A percentile compares a stretch with the other conserved stretches of the same genome.
Conservation (phyloP, 2,113 vertebrate species). For the Catagonus wagneri region DNA sequence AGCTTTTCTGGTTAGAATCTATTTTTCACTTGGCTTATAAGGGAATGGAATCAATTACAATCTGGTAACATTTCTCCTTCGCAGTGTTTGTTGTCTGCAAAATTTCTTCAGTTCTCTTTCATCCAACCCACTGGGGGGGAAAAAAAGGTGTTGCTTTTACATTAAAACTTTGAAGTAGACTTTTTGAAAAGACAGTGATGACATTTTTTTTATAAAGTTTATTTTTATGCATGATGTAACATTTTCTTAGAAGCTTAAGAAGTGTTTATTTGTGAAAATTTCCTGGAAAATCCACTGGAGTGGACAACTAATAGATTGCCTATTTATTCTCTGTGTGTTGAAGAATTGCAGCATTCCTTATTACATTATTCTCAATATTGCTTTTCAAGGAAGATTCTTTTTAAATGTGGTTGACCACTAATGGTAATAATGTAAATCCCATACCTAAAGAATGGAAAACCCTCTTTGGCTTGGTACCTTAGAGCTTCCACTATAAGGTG, state of each 20-base stretch:
- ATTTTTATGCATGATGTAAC: not conserved
- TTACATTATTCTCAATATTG: constrained; percentile 26
- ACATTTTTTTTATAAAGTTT: not conserved
- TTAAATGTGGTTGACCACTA: not conserved
- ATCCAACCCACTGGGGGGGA: not conserved
- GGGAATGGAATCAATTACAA: constrained; percentile 23
- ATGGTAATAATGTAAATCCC: constrained; percentile 1
- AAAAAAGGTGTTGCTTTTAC: not conserved
- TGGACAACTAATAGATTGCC: not conserved
- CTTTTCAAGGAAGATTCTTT: constrained; percentile 49
- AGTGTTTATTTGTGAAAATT: constrained; percentile 16
- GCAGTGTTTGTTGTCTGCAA: not conserved
- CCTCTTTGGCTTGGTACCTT: not conserved
- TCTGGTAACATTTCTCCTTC: not conserved
- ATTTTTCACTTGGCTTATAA: constrained; percentile 40
- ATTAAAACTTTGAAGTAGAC: not conserved
- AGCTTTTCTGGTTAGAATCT: constrained; percentile 35
- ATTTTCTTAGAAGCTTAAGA: constrained; percentile 11
- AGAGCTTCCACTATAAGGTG: not conserved
- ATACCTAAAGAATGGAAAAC: not conserved
- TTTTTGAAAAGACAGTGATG: constrained; percentile 1
- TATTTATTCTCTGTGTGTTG: constrained; percentile 44
- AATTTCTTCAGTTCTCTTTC: not conserved
- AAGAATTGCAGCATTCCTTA: constrained; percentile 16
- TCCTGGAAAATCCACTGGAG: constrained; percentile 25